A percentile compares a stretch with the other conserved stretches of the same genome.
phyloP scores from a whole-genome alignment of 2,113 vertebrate genomes.

The Toxotes jaculatrix region DNA sequence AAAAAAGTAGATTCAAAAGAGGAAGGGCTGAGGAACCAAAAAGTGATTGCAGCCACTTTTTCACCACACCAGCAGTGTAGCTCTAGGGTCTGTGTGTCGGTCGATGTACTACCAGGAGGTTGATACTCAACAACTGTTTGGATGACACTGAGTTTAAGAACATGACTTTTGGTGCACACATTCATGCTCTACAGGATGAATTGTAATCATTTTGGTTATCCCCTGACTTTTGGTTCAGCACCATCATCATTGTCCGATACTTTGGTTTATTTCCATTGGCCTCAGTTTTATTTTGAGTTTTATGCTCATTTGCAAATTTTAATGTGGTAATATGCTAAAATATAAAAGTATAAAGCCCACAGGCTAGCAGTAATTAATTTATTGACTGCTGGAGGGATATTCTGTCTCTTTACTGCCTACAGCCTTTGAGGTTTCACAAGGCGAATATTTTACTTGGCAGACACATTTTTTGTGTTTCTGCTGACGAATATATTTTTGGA shows the following conservation, averaged over 20 bases:
- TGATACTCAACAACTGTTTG: too few species aligned
- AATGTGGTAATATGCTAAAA: not conserved
- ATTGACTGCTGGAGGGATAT: not conserved
- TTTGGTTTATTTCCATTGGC: not conserved
- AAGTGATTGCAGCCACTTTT: not conserved
- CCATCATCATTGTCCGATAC: not conserved
- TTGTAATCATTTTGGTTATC: not conserved
- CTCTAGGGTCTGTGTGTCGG: too few species aligned
- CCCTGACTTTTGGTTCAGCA: not conserved
- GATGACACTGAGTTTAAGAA: too few species aligned
- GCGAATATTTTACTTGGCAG: not conserved
- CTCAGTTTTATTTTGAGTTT: not conserved
- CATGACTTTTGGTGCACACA: not conserved
- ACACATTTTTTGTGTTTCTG: not conserved
- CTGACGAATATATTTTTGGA: not conserved
- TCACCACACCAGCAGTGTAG: too few species aligned
- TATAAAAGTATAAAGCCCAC: conserved; percentile 1
- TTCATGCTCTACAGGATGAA: not conserved
- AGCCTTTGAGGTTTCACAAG: not conserved
- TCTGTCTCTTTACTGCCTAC: not conserved
- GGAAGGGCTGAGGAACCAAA: not conserved
- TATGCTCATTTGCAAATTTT: not conserved
- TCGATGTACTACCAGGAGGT: too few species aligned
- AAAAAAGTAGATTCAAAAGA: not conserved
- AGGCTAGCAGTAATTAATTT: conserved; percentile 10